Base-by-base conservation (phyloP, 2,888 invertebrate genomes). In the Acronicta leporina region DNA sequence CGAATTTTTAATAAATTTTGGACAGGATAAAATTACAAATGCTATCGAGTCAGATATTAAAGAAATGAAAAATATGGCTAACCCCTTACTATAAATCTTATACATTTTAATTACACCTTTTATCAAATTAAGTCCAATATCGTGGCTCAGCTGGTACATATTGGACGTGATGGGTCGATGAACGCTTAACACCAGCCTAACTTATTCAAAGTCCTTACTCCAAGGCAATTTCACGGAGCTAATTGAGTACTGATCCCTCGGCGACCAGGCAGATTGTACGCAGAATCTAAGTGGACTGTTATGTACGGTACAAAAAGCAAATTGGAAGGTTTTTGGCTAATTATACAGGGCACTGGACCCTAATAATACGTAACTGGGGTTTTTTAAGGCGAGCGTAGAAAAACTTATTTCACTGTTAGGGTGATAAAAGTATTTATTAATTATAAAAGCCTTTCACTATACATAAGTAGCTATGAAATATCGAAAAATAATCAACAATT, bases 181-280 rank as follows among this genome's bases (percentile, higher is more conserved):
- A 63, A 60, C 77, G 64, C 56, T 62, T 67, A 70, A 77, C 64
- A 49, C 25, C 13, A 38, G 25, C 43, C 58, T 80, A 74, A 80
- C 69, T 77, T 75, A 82, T 82, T 79, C 74, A 82, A 71, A 72
- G 79, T 74, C 65, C 58, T 42, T 68, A 58, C 47, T 41, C 41
- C 66, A 59, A 74, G 61, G 62, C 80, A 80, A 79, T 80, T 71
- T 68, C 67, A 53, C 57, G 50, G 45, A 45, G 56, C 60, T 80
- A 79, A 80, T 80, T 80, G 74, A 66, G 64, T 63, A 55, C 62
- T 57, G 63, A 64, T 73, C 61, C 62, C 70, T 44, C 33, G 63
- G 47, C 65, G 63, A 54, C 41, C 25, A 54, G 43, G 52, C 58
- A 65, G 63, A 73, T 58, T 68, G 57, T 55, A 56, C 47, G 8